These are phyloP conservation scores for Sternarchorhynchus goeldii DNA, from an alignment of 2,797 vertebrate species.

Conservation along the genomic window DNA sequence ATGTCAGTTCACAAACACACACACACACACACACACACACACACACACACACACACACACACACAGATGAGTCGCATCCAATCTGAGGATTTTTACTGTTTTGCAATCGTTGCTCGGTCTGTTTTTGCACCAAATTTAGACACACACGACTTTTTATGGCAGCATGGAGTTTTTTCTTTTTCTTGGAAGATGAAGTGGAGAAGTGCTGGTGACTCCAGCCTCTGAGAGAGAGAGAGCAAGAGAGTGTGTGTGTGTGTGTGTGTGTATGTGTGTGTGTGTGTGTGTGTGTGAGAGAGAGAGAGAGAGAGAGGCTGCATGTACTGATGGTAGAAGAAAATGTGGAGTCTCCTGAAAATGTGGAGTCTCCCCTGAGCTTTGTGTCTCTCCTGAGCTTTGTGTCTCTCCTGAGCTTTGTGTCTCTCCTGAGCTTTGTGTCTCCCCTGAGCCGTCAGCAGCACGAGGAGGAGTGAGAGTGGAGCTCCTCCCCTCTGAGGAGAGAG, in stretches of 20 bases:
- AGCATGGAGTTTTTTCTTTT: not conserved
- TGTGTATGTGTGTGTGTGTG: conserved; percentile 53
- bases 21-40: too few species aligned
- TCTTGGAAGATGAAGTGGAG: conserved; percentile 10
- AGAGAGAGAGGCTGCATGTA: not conserved
- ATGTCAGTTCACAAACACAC: not conserved
- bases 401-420: too few species aligned
- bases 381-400: too few species aligned
- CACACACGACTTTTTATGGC: not conserved
- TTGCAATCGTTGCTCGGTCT: not conserved
- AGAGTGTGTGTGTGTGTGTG: too few species aligned
- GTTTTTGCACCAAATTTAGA: not conserved
- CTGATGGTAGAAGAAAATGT: too few species aligned
- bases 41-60: not conserved
- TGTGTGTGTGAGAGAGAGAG: not conserved
- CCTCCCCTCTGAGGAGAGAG: not conserved
- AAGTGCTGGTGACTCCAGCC: not conserved
- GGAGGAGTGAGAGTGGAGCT: too few species aligned
- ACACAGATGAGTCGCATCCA: not conserved
- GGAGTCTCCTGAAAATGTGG: too few species aligned
- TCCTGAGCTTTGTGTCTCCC: too few species aligned
- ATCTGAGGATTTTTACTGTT: not conserved
- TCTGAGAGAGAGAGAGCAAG: not conserved
- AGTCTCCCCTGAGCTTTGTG: too few species aligned
- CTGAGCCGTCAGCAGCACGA: too few species aligned